Base-by-base conservation (phyloP, 2,888 invertebrate species). In the Salpingus planirostris region DNA sequence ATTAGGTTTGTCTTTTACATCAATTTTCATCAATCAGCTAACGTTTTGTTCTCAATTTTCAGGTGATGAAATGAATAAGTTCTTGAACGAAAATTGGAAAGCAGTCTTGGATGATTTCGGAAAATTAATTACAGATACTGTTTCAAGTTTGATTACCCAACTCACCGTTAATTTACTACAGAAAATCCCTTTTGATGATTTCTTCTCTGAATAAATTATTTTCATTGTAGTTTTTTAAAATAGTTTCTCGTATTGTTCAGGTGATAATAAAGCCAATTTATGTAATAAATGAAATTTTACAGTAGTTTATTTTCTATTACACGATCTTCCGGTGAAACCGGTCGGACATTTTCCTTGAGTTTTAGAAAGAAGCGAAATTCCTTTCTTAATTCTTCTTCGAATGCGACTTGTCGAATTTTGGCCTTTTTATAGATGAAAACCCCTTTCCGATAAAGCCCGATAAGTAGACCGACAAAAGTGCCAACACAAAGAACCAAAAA, bases 401-500 rank as follows among this genome's bases (percentile, higher is more conserved):
- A 76, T 0, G n/a, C n/a, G n/a, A n/a, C n/a, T n/a, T n/a, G n/a
- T n/a, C n/a, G n/a, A n/a, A n/a, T n/a, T n/a, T n/a, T 51, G 8
- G 52, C 43, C 32, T 39, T 52, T 14, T 24, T 32, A 31, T 44
- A 47, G 10, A 74, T 64, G n/a, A n/a, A n/a, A n/a, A n/a, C n/a
- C n/a, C n/a, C n/a, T n/a, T n/a, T n/a, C n/a, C n/a, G n/a, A n/a
- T n/a, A n/a, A n/a, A n/a, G n/a, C n/a, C n/a, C n/a, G n/a, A n/a
- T n/a, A 8, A 80, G 47, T 7, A 76, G 66, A 1, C 81, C 80
- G 43, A 80, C 49, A 1, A 65, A 65, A 13, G 80, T 74, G 1
- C 86, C 86, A 1, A 73, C 69, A 2, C 73, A 73, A 2, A 88
- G 67, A 1, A 87, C 83, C 21, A 86, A 71, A 60, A 87, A 88